Percentiles rank a stretch among this genome's conserved stretches.
Evolutionary conservation across 2,113 vertebrate species (phyloP).

Genomic region (Charina bottae): DNA sequence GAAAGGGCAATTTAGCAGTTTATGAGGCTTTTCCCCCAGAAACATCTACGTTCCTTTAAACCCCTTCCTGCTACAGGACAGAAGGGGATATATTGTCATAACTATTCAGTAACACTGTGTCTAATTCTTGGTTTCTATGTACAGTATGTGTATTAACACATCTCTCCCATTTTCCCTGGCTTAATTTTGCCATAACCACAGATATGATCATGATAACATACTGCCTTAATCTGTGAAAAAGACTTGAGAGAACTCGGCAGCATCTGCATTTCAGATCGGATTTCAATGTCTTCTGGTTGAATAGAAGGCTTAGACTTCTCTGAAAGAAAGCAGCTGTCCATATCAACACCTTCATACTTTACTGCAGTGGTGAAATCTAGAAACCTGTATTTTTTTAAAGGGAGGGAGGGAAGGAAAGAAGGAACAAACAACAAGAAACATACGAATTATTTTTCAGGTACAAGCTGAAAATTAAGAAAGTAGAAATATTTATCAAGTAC

Average conservation of each 20-base stretch:
- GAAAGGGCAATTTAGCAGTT: background rate
- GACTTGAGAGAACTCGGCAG: conserved; percentile 69
- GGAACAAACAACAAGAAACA: conserved; percentile 34
- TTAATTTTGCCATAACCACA: background rate
- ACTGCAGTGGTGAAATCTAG: conserved; percentile 85
- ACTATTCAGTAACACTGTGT: background rate
- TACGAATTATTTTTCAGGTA: background rate
- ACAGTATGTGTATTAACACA: background rate
- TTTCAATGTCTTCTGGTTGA: conserved; percentile 63
- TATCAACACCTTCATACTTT: conserved; percentile 78
- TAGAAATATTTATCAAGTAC: background rate
- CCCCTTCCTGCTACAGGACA: background rate
- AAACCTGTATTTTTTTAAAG: conserved; percentile 72
- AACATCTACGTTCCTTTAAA: background rate
- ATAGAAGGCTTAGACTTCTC: conserved; percentile 65
- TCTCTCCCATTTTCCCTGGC: background rate
- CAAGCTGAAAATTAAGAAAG: background rate
- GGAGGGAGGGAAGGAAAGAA: conserved; percentile 9
- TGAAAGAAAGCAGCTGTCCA: conserved; percentile 84
- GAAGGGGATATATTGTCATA: background rate
- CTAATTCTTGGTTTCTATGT: background rate
- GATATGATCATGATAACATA: background rate
- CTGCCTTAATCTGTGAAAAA: conserved; percentile 54
- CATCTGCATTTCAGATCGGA: conserved; percentile 63
- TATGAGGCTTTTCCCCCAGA: background rate